Percentiles rank a stretch among this genome's conserved stretches.
Conservation (phyloP, 1,140 invertebrate species). For the Dreissena rostriformis region DNA sequence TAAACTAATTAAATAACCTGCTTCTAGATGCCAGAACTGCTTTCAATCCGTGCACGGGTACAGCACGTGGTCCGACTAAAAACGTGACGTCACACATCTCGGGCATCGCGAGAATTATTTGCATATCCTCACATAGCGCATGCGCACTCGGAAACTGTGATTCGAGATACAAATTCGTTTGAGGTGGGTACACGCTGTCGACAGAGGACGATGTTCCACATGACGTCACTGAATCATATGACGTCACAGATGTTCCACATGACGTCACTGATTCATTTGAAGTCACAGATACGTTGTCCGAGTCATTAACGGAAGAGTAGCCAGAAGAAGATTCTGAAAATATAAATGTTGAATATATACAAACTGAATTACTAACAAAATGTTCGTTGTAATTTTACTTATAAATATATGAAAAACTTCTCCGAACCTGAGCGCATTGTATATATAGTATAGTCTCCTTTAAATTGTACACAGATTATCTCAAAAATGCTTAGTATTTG, state of each 20-base stretch:
- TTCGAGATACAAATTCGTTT: background rate
- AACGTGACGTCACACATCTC: slow-evolving; percentile 98
- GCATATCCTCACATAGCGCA: slow-evolving; percentile 61
- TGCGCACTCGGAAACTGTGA: slow-evolving; percentile 23
- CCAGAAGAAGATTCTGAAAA: slow-evolving; percentile 37
- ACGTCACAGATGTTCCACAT: background rate
- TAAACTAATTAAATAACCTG: slow-evolving; percentile 85
- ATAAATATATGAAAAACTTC: no score
- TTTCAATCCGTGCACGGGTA: slow-evolving; percentile 97
- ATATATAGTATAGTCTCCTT: no score
- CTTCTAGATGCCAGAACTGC: slow-evolving; percentile 93
- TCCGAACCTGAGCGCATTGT: no score
- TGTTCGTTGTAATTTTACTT: no score
- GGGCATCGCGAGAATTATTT: slow-evolving; percentile 88
- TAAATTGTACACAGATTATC: no score
- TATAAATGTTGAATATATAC: background rate
- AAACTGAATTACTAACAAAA: no score
- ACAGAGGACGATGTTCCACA: background rate
- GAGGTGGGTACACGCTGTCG: background rate
- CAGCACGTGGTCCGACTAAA: slow-evolving; percentile 94
- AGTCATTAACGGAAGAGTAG: slow-evolving; percentile 12
- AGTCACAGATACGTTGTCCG: slow-evolving; percentile 8
- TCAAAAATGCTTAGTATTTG: no score
- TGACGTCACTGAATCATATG: background rate
- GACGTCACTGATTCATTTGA: slow-evolving; percentile 4